Evolutionary conservation across 2,888 invertebrate genomes (phyloP), one percentile per base, ranked within the genome.

Genomic region (Spodoptera exigua): DNA sequence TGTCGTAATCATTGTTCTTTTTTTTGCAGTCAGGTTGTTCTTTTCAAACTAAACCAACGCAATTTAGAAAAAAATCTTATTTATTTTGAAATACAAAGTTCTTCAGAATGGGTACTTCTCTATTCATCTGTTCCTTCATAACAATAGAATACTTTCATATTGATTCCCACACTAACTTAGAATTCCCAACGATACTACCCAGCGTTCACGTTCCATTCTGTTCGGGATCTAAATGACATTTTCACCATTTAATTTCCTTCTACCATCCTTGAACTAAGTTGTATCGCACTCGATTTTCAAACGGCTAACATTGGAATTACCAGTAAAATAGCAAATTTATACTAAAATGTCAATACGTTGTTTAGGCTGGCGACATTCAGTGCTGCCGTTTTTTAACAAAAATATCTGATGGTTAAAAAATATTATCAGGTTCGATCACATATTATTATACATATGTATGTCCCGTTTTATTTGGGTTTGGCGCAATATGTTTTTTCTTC

Each of bases 271-370:
- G 64, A 64, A 48, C 61, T 47, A 70, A 59, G 60, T 58, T 61
- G 68, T 68, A 65, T 68, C 66, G 60, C 36, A 63, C 35, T 67
- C 62, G 58, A 76, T 76, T 74, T 78, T 79, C 74, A 68, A 75
- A 75, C 64, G 59, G 70, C 65, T 80, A 80, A 79, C 78, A 80
- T 74, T 32, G 46, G 47, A 49, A 52, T 59, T 45, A 55, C 68
- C 62, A 65, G 61, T 78, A 76, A 78, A 80, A 66, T 80, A 74
- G 43, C 62, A 65, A 74, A 72, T 80, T 73, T 71, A 76, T 75
- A 76, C 67, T 70, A 70, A 70, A 76, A 70, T 61, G 65, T 66
- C 61, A 63, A 68, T 64, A 63, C 61, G 45, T 27, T 57, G 11
- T 35, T 70, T 53, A 75, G 60, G 75, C 57, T 52, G 35, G 16